Conservation (phyloP, 2,113 vertebrate genomes). For the Brachyistius frenatus region DNA sequence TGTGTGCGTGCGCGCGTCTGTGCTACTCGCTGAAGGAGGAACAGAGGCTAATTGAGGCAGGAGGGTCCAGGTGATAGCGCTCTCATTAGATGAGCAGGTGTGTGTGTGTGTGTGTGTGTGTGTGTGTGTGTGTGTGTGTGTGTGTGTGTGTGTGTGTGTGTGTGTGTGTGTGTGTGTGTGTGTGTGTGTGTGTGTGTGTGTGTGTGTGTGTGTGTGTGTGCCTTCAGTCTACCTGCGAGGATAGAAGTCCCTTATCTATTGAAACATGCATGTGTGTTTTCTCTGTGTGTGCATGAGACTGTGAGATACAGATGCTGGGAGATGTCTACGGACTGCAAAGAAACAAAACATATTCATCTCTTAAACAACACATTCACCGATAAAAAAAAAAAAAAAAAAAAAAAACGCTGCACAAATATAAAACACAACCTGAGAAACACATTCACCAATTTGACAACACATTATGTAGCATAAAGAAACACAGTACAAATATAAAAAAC, state of each 20-base stretch:
- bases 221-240: conserved; percentile 49
- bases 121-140: conserved; percentile 72
- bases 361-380: not conserved
- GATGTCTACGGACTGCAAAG: no score
- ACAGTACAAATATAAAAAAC: not conserved
- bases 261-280: conserved; percentile 34
- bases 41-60: conserved; percentile 75
- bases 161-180: conserved; percentile 76
- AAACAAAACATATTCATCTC: not conserved
- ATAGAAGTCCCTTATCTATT: conserved; percentile 57
- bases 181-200: conserved; percentile 7
- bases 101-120: conserved; percentile 62
- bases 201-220: conserved; percentile 40
- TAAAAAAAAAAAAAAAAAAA: not conserved
- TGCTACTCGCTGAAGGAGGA: conserved; percentile 47
- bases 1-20: conserved; percentile 30
- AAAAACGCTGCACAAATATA: not conserved
- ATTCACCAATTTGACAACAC: not conserved
- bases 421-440: not conserved
- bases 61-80: conserved; percentile 69
- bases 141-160: conserved; percentile 43
- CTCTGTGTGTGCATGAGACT: conserved; percentile 5
- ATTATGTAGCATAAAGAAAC: not conserved
- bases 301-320: not conserved
- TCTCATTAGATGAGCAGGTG: conserved; percentile 75